These are phyloP conservation scores for Tipula lateralis DNA, from an alignment of 2,888 invertebrate genomes.

Conservation along the genomic window DNA sequence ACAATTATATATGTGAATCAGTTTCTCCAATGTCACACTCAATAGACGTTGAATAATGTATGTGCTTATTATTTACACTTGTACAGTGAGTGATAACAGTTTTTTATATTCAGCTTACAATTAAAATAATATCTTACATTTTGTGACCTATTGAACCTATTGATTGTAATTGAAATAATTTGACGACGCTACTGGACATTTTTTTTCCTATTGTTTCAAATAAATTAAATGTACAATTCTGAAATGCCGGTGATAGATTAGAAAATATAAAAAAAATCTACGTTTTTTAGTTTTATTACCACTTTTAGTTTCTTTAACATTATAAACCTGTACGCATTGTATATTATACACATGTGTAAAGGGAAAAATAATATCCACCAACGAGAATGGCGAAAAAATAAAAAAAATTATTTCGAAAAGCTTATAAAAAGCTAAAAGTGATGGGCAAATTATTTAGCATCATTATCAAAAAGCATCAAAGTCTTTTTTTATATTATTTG, in stretches of 20 bases:
- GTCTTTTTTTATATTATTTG: not conserved
- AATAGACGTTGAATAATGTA: too few species aligned
- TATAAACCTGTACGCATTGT: not conserved
- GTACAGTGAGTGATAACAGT: too few species aligned
- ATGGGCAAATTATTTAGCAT: slow-evolving; percentile 11
- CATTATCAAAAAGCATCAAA: not conserved
- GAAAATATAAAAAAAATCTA: not conserved
- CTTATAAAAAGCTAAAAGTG: not conserved
- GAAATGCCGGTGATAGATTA: slow-evolving; percentile 19
- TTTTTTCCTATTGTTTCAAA: not conserved
- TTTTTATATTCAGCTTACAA: too few species aligned
- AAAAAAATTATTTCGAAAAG: not conserved
- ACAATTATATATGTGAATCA: too few species aligned
- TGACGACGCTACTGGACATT: not conserved
- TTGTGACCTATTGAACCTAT: too few species aligned
- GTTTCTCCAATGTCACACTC: too few species aligned
- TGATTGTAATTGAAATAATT: too few species aligned
- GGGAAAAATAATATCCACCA: not conserved
- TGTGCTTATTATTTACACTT: too few species aligned
- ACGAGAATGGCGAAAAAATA: not conserved
- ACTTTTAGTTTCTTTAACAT: not conserved
- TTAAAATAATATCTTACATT: too few species aligned
- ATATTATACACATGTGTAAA: not conserved
- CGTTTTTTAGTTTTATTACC: not conserved
- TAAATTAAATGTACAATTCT: not conserved